Conservation (phyloP, 2,797 vertebrate genomes). For the Clarias laeviceps region DNA sequence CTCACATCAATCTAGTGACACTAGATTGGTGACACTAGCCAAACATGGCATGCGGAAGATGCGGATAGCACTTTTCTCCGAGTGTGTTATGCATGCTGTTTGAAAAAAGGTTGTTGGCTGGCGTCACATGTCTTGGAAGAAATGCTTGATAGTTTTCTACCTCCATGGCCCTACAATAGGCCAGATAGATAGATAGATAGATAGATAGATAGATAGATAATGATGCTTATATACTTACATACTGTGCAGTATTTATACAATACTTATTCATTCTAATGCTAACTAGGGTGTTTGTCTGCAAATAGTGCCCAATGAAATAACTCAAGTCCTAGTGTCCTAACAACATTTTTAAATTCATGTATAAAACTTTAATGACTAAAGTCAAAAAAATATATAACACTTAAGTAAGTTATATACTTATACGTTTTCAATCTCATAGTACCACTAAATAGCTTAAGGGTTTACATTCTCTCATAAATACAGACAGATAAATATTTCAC, state of each 20-base stretch:
- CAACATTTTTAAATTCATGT: background rate
- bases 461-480: background rate
- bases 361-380: background rate
- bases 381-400: background rate
- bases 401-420: background rate
- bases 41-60: no score
- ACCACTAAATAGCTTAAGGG: background rate
- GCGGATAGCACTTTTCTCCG: no score
- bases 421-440: background rate
- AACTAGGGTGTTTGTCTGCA: background rate
- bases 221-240: no score
- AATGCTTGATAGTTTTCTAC: no score
- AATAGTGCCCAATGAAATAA: background rate
- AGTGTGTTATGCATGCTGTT: no score
- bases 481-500: slow-evolving; percentile 8
- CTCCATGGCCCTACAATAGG: no score
- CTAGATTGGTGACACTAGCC: no score
- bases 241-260: background rate
- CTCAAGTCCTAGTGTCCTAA: background rate
- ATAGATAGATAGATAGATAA: no score
- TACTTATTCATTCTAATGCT: background rate
- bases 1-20: no score
- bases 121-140: no score
- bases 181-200: no score
- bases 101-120: no score